These are phyloP conservation scores for Climacteris rufus DNA, from an alignment of 2,113 vertebrate genomes.

Conservation along the genomic window DNA sequence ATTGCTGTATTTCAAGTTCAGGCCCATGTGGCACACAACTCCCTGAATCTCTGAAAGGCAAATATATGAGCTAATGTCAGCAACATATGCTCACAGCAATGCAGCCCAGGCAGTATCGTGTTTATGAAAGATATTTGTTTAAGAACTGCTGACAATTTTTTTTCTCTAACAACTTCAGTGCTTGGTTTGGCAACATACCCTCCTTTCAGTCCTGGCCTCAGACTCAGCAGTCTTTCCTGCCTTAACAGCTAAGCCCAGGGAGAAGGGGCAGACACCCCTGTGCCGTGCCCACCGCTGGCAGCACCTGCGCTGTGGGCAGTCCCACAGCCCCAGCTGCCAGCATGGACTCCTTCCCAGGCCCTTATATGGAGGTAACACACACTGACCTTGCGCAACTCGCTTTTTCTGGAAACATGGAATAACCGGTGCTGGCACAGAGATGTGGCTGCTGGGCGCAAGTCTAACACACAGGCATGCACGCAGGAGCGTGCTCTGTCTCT, in stretches of 20 bases:
- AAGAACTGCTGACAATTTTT: slow-evolving; percentile 24
- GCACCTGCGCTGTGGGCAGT: background rate
- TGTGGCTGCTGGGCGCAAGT: background rate
- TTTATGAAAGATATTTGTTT: slow-evolving; percentile 19
- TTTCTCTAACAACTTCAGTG: background rate
- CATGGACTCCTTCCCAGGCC: rapidly evolving
- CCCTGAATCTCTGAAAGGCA: background rate
- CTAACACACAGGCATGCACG: rapidly evolving
- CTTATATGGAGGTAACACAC: background rate
- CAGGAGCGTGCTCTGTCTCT: rapidly evolving
- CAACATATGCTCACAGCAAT: background rate
- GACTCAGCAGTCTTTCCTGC: background rate
- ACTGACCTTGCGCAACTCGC: rapidly evolving
- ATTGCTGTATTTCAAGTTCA: background rate
- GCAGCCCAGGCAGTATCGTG: background rate
- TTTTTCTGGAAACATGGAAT: background rate
- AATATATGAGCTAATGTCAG: background rate
- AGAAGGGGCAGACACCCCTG: background rate
- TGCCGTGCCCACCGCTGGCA: rapidly evolving
- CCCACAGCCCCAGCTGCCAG: background rate
- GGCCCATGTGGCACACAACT: background rate
- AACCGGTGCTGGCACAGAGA: background rate
- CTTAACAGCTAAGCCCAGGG: background rate
- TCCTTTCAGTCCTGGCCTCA: background rate
- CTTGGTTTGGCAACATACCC: background rate